Conservation (phyloP, 2,888 invertebrate species). For the Rhagonycha fulva region DNA sequence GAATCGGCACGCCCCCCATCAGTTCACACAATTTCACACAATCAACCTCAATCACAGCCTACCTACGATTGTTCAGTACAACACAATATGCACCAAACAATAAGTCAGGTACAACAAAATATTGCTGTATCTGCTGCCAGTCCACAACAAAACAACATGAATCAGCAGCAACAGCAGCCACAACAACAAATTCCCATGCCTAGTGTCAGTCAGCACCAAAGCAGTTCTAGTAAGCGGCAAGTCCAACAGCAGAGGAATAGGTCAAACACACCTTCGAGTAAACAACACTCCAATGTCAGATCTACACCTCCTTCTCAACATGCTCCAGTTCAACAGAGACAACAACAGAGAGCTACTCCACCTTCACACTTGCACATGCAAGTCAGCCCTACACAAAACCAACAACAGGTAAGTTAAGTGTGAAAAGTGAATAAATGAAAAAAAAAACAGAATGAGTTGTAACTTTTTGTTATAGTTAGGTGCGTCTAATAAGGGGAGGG, state of each 20-base stretch:
- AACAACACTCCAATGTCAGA: constrained; percentile 46
- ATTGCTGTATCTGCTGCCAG: constrained; percentile 55
- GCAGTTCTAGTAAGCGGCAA: constrained; percentile 48
- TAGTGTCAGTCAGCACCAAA: constrained; percentile 41
- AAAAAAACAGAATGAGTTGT: no score
- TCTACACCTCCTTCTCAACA: constrained; percentile 50
- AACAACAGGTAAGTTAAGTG: constrained; percentile 32
- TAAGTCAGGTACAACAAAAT: constrained; percentile 45
- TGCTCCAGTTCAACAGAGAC: constrained; percentile 40
- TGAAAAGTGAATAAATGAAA: no score
- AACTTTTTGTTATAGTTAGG: no score
- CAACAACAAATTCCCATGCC: constrained; percentile 43
- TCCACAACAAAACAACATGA: constrained; percentile 53
- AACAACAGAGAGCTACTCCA: constrained; percentile 18
- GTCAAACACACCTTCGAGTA: constrained; percentile 51
- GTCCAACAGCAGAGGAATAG: constrained; percentile 48
- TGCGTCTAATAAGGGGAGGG: no score
- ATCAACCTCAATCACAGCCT: constrained; percentile 40
- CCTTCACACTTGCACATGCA: constrained; percentile 38
- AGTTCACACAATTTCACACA: constrained; percentile 53
- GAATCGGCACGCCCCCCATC: constrained; percentile 65
- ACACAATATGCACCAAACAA: constrained; percentile 36
- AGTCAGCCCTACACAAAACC: constrained; percentile 47
- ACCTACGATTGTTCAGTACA: constrained; percentile 76
- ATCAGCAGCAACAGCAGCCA: constrained; percentile 43